Evolutionary conservation across 2,888 invertebrate genomes (phyloP).

Genomic region (Stratiomys singularior): DNA sequence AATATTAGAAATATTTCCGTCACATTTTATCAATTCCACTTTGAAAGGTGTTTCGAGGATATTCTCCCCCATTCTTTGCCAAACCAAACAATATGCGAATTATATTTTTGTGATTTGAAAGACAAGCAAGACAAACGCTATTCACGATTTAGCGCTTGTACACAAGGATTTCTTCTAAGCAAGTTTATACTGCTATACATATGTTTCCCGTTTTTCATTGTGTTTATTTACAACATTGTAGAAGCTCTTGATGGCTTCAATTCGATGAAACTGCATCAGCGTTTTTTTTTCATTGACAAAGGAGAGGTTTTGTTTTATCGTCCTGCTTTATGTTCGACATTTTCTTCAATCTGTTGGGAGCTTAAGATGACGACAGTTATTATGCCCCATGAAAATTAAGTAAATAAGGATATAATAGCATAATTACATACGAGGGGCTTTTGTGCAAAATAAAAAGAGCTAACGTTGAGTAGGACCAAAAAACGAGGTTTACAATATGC

Average conservation of each 20-base stretch:
- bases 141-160: too few relatives aligned
- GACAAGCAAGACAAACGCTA: too few relatives aligned
- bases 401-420: slow-evolving; percentile 37
- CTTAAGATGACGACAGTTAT: not conserved
- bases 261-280: not conserved
- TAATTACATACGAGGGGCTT: slow-evolving; percentile 21
- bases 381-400: not conserved
- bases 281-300: not conserved
- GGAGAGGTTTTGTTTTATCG: slow-evolving; percentile 3
- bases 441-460: not conserved
- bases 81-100: too few relatives aligned
- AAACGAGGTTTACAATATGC: too few relatives aligned
- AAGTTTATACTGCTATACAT: too few relatives aligned
- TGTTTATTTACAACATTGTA: slow-evolving; percentile 2
- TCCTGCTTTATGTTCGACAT: not conserved
- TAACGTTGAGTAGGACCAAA: too few relatives aligned
- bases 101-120: too few relatives aligned
- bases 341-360: not conserved
- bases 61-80: too few relatives aligned
- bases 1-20: too few relatives aligned
- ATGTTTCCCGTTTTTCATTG: not conserved
- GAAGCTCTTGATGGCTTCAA: slow-evolving; percentile 23
- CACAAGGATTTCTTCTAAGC: too few relatives aligned
- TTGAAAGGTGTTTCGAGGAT: too few relatives aligned
- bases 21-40: too few relatives aligned